Evolutionary conservation across 2,888 invertebrate genomes (phyloP).

Genomic region (Leptothorax acervorum): DNA sequence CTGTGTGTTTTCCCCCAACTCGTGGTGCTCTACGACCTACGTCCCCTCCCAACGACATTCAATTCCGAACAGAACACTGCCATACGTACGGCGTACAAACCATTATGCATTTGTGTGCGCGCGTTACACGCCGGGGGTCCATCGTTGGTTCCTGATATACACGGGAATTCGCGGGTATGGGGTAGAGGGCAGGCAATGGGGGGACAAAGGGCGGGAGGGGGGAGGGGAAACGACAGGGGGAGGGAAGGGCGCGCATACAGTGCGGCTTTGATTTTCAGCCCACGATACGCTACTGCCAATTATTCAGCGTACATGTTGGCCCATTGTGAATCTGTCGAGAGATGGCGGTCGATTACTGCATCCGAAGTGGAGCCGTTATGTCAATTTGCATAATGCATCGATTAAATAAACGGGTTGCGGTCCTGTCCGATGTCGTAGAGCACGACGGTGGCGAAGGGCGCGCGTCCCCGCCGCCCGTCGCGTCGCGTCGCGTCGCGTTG

Average conservation of each 20-base stretch:
- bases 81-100: slow-evolving; percentile 3
- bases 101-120: slow-evolving; percentile 12
- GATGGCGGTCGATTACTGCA: slow-evolving; percentile 77
- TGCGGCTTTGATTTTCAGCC: slow-evolving; percentile 68
- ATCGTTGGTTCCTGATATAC: slow-evolving; percentile 50
- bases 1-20: neutral
- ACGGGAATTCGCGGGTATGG: slow-evolving; percentile 24
- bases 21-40: neutral
- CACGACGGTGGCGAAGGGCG: slow-evolving; percentile 50
- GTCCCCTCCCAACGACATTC: neutral
- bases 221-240: neutral
- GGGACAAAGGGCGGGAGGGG: neutral
- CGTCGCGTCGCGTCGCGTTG: slow-evolving; percentile 31
- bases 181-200: neutral
- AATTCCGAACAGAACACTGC: slow-evolving; percentile 12
- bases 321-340: slow-evolving; percentile 74
- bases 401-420: slow-evolving; percentile 79
- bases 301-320: slow-evolving; percentile 69
- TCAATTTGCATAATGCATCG: slow-evolving; percentile 81
- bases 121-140: slow-evolving; percentile 20
- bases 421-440: slow-evolving; percentile 60
- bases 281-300: slow-evolving; percentile 69
- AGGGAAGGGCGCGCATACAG: slow-evolving; percentile 1
- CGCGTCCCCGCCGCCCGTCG: slow-evolving; percentile 52
- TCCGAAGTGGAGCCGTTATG: slow-evolving; percentile 78